Evolutionary conservation across 2,797 vertebrate genomes (phyloP), one percentile per base, ranked within the genome.

Genomic region (Cynopterus sphinx): DNA sequence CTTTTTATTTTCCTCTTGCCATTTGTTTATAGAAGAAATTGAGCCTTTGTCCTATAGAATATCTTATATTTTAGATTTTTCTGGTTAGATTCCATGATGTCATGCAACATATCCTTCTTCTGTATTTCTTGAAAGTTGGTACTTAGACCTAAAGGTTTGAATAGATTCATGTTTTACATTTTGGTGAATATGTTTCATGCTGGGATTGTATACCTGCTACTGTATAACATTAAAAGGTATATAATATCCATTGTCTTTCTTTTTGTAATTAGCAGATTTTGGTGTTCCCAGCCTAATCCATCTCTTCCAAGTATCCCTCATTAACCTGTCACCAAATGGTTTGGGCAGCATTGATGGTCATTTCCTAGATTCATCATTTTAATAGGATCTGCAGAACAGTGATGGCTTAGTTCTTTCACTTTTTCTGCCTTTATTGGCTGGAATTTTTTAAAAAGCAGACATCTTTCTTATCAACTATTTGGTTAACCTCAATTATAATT

Each of bases 101-200:
- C 9, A 55, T 33, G 24, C 79, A 65, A 93, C 19, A 59, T 12
- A 5, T 59, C 53, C 21, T 12, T 91, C 39, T 87, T 73, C 31
- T 59, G 31, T 24, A 22, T 79, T 84, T 95, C 55, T 81, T 94
- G 33, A 87, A 96, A 90, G 90, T 12, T 28, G 63, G 51, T 41
- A 16, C 49, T 49, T 65, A 67, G 82, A 70, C 28, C 22, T 39
- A 63, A 15, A 53, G 22, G 6, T 77, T 33, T 77, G 31, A 11
- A 57, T 13, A 74, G 19, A 53, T 65, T 46, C 3, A 6, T 51
- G 26, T 36, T 61, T 26, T 41, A 61, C 22, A 46, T 90, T 79
- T 83, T 89, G 55, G 26, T 26, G 70, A 85, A 55, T 9, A 21
- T 63, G 77, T 92, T 82, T 90, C 46, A 39, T 39, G 33, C 28